phyloP scores from a whole-genome alignment of 2,113 vertebrate genomes.

The Nothobranchius kuhntae region DNA sequence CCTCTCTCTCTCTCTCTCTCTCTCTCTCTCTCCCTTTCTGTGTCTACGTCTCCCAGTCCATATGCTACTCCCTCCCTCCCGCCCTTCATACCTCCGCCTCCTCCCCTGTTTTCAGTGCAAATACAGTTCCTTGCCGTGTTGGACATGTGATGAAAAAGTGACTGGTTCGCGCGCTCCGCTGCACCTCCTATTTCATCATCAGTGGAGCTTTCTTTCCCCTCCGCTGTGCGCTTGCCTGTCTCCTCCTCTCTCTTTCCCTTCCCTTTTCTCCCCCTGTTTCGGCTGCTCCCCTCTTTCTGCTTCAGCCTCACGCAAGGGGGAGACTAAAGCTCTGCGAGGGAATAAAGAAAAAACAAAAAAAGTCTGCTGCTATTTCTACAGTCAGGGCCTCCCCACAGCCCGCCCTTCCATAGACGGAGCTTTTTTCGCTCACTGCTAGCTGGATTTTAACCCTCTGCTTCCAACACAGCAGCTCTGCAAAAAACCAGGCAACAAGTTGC shows the following conservation, averaged over 20 bases:
- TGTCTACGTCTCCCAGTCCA: slow-evolving; percentile 50
- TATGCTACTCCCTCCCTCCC: slow-evolving; percentile 49
- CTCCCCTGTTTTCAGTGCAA: slow-evolving; percentile 72
- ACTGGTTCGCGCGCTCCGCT: slow-evolving; percentile 78
- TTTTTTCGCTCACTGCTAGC: slow-evolving; percentile 75
- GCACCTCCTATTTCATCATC: slow-evolving; percentile 86
- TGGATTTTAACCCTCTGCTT: slow-evolving; percentile 82
- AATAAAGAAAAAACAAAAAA: slow-evolving; percentile 48
- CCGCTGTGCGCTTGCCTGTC: slow-evolving; percentile 41
- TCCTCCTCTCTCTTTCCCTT: slow-evolving; percentile 37
- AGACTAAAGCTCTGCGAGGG: slow-evolving; percentile 76
- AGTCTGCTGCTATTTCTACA: slow-evolving; percentile 82
- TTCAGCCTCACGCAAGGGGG: slow-evolving; percentile 81
- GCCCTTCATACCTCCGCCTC: slow-evolving; percentile 32
- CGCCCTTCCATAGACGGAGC: slow-evolving; percentile 84
- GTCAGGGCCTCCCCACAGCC: slow-evolving; percentile 87
- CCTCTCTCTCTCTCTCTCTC: slow-evolving; percentile 43
- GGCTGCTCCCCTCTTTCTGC: slow-evolving; percentile 75
- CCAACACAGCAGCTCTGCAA: slow-evolving; percentile 75
- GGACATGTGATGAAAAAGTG: slow-evolving; percentile 80
- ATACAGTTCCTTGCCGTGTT: slow-evolving; percentile 77
- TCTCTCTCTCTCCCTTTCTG: slow-evolving; percentile 45
- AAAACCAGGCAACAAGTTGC: slow-evolving; percentile 76
- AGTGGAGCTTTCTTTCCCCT: slow-evolving; percentile 71
- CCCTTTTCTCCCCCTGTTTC: slow-evolving; percentile 68